These are phyloP conservation scores for Apus apus DNA, from an alignment of 2,113 vertebrate genomes.

Conservation along the genomic window DNA sequence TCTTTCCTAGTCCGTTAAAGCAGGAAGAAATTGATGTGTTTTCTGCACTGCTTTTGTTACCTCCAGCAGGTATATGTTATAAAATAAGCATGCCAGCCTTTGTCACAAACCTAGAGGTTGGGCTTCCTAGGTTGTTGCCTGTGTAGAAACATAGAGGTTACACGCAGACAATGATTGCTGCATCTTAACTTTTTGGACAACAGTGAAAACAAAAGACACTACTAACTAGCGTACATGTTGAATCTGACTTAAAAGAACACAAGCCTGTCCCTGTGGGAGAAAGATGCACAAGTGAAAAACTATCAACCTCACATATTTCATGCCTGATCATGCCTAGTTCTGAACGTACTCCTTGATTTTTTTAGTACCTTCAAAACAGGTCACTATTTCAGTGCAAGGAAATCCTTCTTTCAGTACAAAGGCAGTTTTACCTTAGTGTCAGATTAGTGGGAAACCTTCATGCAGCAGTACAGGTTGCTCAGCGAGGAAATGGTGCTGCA, in stretches of 20 bases:
- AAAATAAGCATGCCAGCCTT: neutral
- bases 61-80: neutral
- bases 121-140: neutral
- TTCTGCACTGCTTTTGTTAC: neutral
- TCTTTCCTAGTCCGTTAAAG: neutral
- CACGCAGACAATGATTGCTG: neutral
- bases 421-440: neutral
- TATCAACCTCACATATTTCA: fast-evolving
- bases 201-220: neutral
- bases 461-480: neutral
- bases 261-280: neutral
- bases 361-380: too few species aligned
- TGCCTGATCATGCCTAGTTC: neutral
- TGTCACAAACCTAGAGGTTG: neutral
- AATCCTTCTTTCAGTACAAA: neutral
- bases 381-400: neutral
- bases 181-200: neutral
- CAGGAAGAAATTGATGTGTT: neutral
- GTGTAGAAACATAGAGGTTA: neutral
- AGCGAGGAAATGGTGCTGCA: neutral
- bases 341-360: neutral
- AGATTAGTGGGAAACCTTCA: neutral
- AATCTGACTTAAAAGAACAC: neutral
- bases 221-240: too few species aligned
- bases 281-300: neutral